These are phyloP conservation scores for Hemibagrus guttatus DNA, from an alignment of 2,797 vertebrate species.

Conservation along the genomic window DNA sequence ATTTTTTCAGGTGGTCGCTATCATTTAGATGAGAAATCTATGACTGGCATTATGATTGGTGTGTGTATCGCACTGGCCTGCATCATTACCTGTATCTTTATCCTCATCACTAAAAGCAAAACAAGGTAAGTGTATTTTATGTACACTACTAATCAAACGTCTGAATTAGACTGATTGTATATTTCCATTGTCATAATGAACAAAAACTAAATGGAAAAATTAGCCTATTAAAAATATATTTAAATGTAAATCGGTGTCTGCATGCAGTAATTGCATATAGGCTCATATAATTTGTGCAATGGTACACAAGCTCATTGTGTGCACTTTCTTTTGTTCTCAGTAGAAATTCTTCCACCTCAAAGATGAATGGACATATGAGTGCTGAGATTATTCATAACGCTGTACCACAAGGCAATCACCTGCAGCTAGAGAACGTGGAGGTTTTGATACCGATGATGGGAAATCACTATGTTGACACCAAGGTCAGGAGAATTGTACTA, in stretches of 20 bases:
- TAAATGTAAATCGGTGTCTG: background rate
- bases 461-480: constrained; percentile 80
- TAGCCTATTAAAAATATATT: background rate
- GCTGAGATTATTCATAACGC: constrained; percentile 68
- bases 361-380: constrained; percentile 73
- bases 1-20: constrained; percentile 83
- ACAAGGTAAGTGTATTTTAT: constrained; percentile 75
- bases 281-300: background rate
- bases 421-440: constrained; percentile 75
- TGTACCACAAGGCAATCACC: constrained; percentile 65
- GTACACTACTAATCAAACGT: background rate
- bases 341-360: constrained; percentile 86
- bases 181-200: background rate
- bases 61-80: constrained; percentile 94
- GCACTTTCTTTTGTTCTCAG: constrained; percentile 29
- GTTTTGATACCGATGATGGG: constrained; percentile 79
- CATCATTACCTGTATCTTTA: constrained; percentile 89
- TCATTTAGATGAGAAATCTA: constrained; percentile 88
- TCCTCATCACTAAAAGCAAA: constrained; percentile 88
- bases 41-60: constrained; percentile 91
- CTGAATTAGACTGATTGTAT: background rate
- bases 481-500: constrained; percentile 72
- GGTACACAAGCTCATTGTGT: background rate
- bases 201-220: background rate
- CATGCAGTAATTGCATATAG: background rate